Percentiles rank a stretch among this genome's conserved stretches.
phyloP scores from a whole-genome alignment of 1,140 invertebrate species.

The Kradibia gibbosae region DNA sequence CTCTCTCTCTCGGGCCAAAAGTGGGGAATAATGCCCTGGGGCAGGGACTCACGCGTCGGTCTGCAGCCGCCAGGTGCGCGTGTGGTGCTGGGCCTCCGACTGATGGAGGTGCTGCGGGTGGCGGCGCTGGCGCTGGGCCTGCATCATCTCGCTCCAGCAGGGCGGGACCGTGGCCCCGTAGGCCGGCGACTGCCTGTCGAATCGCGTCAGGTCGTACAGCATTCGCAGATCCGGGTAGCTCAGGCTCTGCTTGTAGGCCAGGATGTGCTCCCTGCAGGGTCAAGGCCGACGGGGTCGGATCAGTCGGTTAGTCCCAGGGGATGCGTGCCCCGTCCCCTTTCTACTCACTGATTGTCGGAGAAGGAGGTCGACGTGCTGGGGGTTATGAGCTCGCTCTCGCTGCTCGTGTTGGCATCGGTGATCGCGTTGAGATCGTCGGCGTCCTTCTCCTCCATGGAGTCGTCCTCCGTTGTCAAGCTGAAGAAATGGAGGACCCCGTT shows the following conservation, averaged over 20 bases:
- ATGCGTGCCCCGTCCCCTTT: too few species aligned
- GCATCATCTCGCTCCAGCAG: constrained; percentile 93
- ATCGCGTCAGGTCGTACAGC: constrained; percentile 78
- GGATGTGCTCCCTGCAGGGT: constrained; percentile 68
- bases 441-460: constrained; percentile 79
- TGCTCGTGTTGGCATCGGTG: constrained; percentile 57
- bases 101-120: constrained; percentile 85
- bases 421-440: constrained; percentile 76
- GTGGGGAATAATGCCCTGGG: too few species aligned
- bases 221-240: constrained; percentile 73
- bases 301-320: too few species aligned
- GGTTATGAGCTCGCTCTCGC: constrained; percentile 55
- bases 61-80: constrained; percentile 89
- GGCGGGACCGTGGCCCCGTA: constrained; percentile 92
- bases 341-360: constrained; percentile 60
- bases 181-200: constrained; percentile 76
- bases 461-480: constrained; percentile 80
- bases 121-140: constrained; percentile 88
- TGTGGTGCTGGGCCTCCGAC: constrained; percentile 84
- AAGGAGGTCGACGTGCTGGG: constrained; percentile 68
- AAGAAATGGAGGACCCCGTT: constrained; percentile 88
- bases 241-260: constrained; percentile 75
- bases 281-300: too few species aligned
- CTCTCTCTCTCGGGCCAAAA: too few species aligned
- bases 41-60: constrained; percentile 82